Conservation (phyloP, 2,113 vertebrate genomes). For the Emberiza fucata region DNA sequence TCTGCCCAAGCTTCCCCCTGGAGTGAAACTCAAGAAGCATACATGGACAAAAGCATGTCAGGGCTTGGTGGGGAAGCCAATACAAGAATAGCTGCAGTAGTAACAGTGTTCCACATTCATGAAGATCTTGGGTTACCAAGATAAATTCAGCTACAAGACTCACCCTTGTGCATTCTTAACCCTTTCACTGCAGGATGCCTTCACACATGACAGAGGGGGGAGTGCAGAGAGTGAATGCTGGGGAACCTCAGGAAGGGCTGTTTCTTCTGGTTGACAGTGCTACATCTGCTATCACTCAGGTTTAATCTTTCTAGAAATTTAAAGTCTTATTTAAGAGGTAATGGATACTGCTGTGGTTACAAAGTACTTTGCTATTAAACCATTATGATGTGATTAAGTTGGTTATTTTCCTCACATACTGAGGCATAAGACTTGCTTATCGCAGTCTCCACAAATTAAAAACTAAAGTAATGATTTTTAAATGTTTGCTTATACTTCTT, state of each 20-base stretch:
- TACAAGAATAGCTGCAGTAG: constrained; percentile 62
- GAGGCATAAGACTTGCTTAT: not conserved
- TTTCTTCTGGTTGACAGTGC: not conserved
- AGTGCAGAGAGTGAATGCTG: not conserved
- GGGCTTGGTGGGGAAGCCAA: constrained; percentile 64
- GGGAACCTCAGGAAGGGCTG: not conserved
- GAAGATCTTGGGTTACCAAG: constrained; percentile 60
- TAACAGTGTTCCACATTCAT: constrained; percentile 54
- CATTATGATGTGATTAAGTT: not conserved
- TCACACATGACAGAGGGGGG: accelerated
- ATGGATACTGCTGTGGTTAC: not conserved
- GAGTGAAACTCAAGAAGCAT: constrained; percentile 56
- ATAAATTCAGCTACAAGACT: constrained; percentile 61
- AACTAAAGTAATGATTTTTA: not conserved
- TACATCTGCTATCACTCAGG: not conserved
- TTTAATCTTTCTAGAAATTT: not conserved
- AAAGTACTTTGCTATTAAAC: not conserved
- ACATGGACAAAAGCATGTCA: constrained; percentile 61
- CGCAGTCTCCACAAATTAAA: not conserved
- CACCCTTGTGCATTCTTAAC: constrained; percentile 58
- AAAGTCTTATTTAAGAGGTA: not conserved
- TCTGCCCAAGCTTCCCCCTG: constrained; percentile 47
- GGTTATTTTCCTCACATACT: not conserved
- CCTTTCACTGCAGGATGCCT: not conserved
- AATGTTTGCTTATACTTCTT: not conserved